Conservation (phyloP, 2,888 invertebrate species). For the Lycia hirtaria region DNA sequence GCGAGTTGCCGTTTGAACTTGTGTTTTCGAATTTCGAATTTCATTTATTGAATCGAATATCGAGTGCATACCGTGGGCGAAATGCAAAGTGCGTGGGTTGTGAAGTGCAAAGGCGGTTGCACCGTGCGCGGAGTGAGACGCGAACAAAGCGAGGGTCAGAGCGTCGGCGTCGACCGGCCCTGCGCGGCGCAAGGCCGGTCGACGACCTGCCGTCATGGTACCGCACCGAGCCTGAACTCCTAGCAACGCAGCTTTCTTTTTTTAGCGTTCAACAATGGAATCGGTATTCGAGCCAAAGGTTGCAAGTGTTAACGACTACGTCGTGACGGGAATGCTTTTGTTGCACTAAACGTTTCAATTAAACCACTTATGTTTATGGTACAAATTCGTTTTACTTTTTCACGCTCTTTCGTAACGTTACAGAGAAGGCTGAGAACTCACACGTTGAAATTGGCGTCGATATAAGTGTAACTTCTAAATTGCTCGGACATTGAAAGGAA, state of each 20-base stretch:
- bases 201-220: slow-evolving; percentile 70
- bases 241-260: slow-evolving; percentile 53
- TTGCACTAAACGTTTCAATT: slow-evolving; percentile 27
- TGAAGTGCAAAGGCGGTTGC: slow-evolving; percentile 50
- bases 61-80: slow-evolving; percentile 38
- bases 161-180: slow-evolving; percentile 59
- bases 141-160: slow-evolving; percentile 76
- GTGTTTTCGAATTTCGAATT: slow-evolving; percentile 43
- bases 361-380: background rate
- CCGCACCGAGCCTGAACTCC: slow-evolving; percentile 58
- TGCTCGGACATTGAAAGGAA: too few species aligned
- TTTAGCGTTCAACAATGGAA: slow-evolving; percentile 45
- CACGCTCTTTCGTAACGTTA: background rate
- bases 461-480: too few species aligned
- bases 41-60: slow-evolving; percentile 19
- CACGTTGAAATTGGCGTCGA: too few species aligned
- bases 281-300: slow-evolving; percentile 37
- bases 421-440: too few species aligned
- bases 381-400: background rate
- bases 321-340: slow-evolving; percentile 28
- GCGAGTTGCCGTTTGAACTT: slow-evolving; percentile 56
- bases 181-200: slow-evolving; percentile 82
- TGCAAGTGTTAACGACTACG: slow-evolving; percentile 33
- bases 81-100: slow-evolving; percentile 52
- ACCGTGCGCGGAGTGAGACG: slow-evolving; percentile 52